Evolutionary conservation across 2,113 vertebrate species (phyloP).

Genomic region (Dromiciops gliroides): DNA sequence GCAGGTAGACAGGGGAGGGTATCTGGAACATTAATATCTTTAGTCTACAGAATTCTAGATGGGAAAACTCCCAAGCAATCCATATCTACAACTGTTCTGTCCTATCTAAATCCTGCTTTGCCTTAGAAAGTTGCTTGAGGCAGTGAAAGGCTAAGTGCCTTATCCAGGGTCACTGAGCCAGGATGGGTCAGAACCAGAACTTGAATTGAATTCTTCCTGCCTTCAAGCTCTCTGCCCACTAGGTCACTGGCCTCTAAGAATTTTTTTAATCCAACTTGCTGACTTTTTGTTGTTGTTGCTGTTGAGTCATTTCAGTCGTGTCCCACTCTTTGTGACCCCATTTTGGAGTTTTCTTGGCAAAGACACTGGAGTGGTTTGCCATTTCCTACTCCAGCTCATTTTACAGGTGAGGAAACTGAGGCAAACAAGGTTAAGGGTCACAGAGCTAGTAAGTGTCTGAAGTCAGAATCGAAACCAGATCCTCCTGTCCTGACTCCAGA

Average conservation of each 20-base stretch:
- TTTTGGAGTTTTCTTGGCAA: not conserved
- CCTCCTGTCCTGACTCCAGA: not conserved
- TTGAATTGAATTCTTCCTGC: not conserved
- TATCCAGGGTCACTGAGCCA: not conserved
- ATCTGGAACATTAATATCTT: not conserved
- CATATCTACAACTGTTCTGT: not conserved
- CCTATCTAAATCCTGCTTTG: not conserved
- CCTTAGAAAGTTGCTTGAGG: not conserved
- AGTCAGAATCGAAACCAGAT: not conserved
- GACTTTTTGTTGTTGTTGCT: slow-evolving; percentile 25
- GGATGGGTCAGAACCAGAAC: not conserved
- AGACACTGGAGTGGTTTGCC: not conserved
- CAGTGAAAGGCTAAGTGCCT: not conserved
- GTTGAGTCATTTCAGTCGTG: not conserved
- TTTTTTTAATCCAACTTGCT: slow-evolving; percentile 54
- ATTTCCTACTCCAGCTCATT: not conserved
- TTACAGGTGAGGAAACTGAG: not conserved
- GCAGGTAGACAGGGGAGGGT: not conserved
- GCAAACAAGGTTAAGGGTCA: not conserved
- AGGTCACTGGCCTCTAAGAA: slow-evolving; percentile 41
- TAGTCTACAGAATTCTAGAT: not conserved
- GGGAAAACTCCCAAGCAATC: not conserved
- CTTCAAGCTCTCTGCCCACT: not conserved
- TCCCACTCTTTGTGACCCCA: not conserved
- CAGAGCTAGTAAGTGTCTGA: not conserved